Evolutionary conservation across 2,797 vertebrate species (phyloP).

Genomic region (Sebastes itinus): DNA sequence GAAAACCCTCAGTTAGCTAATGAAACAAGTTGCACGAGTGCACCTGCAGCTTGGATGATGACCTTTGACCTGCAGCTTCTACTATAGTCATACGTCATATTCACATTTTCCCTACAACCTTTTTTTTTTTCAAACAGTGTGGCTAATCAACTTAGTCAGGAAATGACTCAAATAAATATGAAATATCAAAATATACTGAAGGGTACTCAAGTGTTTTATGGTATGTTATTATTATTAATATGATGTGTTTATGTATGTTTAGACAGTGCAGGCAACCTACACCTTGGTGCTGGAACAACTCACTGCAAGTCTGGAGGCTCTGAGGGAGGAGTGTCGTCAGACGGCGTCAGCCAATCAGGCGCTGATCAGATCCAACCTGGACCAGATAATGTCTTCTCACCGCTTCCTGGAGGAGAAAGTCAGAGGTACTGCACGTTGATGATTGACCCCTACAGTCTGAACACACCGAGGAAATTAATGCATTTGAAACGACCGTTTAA

Average conservation of each 20-base stretch:
- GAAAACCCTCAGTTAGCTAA: no score
- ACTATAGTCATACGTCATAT: no score
- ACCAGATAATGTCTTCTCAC: conserved; percentile 88
- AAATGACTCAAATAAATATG: no score
- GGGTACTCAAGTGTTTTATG: background rate
- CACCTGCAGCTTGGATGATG: no score
- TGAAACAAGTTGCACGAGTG: no score
- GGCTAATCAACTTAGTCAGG: no score
- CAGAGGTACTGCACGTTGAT: conserved; percentile 75
- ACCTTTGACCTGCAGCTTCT: no score
- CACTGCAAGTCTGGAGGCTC: conserved; percentile 72
- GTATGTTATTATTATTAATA: background rate
- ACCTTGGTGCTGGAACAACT: conserved; percentile 84
- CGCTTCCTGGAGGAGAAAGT: conserved; percentile 87
- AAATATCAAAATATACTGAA: no score
- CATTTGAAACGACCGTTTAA: background rate
- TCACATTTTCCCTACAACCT: no score
- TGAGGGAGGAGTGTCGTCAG: conserved; percentile 84
- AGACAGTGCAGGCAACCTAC: conserved; percentile 86
- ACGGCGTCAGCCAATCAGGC: conserved; percentile 80
- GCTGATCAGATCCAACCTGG: conserved; percentile 87
- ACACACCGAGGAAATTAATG: background rate
- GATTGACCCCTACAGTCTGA: background rate
- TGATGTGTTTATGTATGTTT: background rate
- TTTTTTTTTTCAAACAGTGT: no score